phyloP scores from a whole-genome alignment of 2,113 vertebrate species.

The Chaetops frenatus region DNA sequence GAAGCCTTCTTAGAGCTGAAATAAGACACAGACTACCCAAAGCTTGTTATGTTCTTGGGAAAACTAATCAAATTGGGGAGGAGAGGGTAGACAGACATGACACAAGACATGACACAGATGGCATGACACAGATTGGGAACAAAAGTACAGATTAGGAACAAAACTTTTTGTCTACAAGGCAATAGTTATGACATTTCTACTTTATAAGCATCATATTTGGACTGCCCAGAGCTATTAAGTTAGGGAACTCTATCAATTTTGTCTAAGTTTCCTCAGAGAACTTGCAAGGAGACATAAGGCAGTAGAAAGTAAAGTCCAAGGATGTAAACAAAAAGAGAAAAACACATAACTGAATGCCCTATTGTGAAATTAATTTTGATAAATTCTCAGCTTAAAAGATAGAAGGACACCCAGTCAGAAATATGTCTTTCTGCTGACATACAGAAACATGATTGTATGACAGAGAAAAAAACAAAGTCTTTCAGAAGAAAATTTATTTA shows the following conservation, averaged over 20 bases:
- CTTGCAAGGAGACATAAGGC: neutral
- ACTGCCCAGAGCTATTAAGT: neutral
- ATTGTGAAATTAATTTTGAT: neutral
- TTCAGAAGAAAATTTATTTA: constrained; percentile 26
- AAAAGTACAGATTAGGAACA: neutral
- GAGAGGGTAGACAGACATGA: neutral
- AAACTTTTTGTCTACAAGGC: neutral
- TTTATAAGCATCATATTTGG: neutral
- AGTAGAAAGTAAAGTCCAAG: neutral
- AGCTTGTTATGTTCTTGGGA: neutral
- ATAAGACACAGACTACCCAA: neutral
- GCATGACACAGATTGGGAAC: neutral
- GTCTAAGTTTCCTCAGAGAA: neutral
- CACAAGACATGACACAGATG: neutral
- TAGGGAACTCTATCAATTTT: neutral
- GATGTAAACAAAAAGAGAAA: neutral
- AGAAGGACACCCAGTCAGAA: neutral
- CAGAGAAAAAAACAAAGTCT: neutral
- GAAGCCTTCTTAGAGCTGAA: neutral
- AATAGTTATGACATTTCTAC: neutral
- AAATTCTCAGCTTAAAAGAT: neutral
- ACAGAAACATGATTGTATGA: neutral
- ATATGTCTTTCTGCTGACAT: neutral
- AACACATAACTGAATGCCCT: neutral
- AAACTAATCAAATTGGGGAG: neutral